phyloP scores from a whole-genome alignment of 1,140 invertebrate genomes.

The Nasonia vitripennis region DNA sequence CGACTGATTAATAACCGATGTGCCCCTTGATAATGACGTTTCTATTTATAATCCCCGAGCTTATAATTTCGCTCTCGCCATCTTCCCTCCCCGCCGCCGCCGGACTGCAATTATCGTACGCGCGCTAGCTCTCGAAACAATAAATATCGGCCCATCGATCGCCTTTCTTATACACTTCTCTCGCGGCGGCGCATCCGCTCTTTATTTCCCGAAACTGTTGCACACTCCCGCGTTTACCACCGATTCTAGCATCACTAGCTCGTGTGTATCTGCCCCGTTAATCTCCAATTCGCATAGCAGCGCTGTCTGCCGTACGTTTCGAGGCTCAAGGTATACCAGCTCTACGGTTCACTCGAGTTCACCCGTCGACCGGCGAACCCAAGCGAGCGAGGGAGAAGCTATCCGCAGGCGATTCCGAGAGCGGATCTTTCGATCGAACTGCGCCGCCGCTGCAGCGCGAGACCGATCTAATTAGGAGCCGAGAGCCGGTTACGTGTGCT shows the following conservation, averaged over 20 bases:
- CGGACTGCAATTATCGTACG: not conserved
- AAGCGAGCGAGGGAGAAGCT: conserved; percentile 46
- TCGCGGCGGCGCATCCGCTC: not conserved
- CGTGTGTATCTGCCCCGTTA: conserved; percentile 28
- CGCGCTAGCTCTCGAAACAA: not conserved
- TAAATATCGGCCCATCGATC: not conserved
- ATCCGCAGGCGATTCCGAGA: conserved; percentile 23
- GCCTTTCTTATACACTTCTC: no score
- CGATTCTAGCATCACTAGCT: not conserved
- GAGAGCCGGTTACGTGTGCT: not conserved
- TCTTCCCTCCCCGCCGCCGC: not conserved
- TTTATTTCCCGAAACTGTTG: not conserved
- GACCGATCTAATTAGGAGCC: conserved; percentile 44
- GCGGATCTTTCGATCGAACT: conserved; percentile 40
- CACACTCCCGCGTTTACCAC: not conserved
- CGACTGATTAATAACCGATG: not conserved
- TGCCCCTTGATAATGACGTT: not conserved
- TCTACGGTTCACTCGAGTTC: conserved; percentile 68
- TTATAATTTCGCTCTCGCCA: not conserved
- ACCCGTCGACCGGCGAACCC: conserved; percentile 70
- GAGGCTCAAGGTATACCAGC: conserved; percentile 51
- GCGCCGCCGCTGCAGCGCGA: not conserved
- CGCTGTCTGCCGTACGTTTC: conserved; percentile 51
- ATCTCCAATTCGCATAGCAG: conserved; percentile 25
- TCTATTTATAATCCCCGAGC: not conserved